These are phyloP conservation scores for Neoaliturus tenellus DNA, from an alignment of 2,888 invertebrate genomes.

Conservation along the genomic window DNA sequence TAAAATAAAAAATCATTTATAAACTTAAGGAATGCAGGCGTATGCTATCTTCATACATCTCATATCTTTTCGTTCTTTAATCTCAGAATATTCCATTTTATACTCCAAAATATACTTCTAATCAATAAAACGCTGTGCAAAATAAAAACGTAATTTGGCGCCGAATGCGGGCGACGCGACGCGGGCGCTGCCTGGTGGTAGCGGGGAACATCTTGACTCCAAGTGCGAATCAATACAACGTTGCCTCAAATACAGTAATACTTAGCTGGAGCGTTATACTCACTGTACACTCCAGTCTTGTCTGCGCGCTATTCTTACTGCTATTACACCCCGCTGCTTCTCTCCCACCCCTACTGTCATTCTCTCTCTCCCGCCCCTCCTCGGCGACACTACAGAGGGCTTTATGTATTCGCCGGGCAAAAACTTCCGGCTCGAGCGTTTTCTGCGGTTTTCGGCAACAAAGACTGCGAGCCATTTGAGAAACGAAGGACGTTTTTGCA, in stretches of 20 bases:
- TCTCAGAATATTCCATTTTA: too few species aligned
- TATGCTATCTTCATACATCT: too few species aligned
- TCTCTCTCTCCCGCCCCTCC: neutral
- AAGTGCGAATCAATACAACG: slow-evolving; percentile 23
- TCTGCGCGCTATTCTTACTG: neutral
- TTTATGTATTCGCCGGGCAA: slow-evolving; percentile 27
- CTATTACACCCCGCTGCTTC: neutral
- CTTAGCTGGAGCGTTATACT: slow-evolving; percentile 15
- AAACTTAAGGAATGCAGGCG: too few species aligned
- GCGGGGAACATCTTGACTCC: slow-evolving; percentile 38
- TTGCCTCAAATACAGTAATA: slow-evolving; percentile 50
- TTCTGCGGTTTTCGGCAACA: neutral
- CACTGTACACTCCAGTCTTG: neutral
- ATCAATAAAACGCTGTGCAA: neutral
- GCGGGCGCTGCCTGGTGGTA: slow-evolving; percentile 11
- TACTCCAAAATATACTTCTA: too few species aligned
- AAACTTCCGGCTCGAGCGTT: slow-evolving; percentile 1
- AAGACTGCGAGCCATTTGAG: neutral
- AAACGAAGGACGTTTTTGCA: too few species aligned
- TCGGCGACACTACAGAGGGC: slow-evolving; percentile 7
- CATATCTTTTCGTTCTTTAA: too few species aligned
- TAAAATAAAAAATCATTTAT: too few species aligned
- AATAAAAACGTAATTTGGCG: neutral
- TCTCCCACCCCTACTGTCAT: neutral
- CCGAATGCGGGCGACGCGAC: neutral